Conservation (phyloP, 1,140 invertebrate species). For the Pogonus chalceus region DNA sequence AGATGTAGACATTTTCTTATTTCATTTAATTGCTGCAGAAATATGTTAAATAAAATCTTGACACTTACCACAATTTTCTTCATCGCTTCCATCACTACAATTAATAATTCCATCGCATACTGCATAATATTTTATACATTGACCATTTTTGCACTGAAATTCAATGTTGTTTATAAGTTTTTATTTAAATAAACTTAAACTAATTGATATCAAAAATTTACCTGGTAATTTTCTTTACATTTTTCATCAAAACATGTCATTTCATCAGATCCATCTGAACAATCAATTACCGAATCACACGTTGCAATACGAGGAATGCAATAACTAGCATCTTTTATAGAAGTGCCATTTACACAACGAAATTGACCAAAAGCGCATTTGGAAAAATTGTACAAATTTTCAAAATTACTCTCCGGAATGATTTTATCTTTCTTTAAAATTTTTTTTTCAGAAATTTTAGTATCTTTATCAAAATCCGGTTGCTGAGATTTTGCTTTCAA, state of each 20-base stretch:
- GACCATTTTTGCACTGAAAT: constrained; percentile 52
- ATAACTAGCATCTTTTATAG: constrained; percentile 43
- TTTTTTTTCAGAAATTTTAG: too few relatives aligned
- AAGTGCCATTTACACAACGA: constrained; percentile 49
- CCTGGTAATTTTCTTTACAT: constrained; percentile 49
- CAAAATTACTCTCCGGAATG: too few relatives aligned
- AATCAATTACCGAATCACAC: constrained; percentile 53
- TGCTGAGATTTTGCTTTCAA: too few relatives aligned
- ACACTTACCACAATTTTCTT: constrained; percentile 48
- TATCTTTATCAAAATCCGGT: too few relatives aligned
- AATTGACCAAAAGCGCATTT: constrained; percentile 49
- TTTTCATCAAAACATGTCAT: constrained; percentile 43
- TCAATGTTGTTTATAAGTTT: constrained; percentile 5
- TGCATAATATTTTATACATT: constrained; percentile 57
- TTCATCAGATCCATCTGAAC: constrained; percentile 55
- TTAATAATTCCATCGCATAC: constrained; percentile 65
- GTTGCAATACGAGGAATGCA: constrained; percentile 44
- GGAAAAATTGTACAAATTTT: too few relatives aligned
- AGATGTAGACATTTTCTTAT: too few relatives aligned
- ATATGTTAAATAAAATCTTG: too few relatives aligned
- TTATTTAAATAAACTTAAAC: constrained; percentile 3
- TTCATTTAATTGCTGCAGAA: too few relatives aligned
- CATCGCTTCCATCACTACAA: constrained; percentile 62
- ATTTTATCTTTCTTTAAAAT: too few relatives aligned
- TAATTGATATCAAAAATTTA: constrained; percentile 14